These are phyloP conservation scores for Babylonia areolata DNA, from an alignment of 1,140 invertebrate species.

Conservation along the genomic window DNA sequence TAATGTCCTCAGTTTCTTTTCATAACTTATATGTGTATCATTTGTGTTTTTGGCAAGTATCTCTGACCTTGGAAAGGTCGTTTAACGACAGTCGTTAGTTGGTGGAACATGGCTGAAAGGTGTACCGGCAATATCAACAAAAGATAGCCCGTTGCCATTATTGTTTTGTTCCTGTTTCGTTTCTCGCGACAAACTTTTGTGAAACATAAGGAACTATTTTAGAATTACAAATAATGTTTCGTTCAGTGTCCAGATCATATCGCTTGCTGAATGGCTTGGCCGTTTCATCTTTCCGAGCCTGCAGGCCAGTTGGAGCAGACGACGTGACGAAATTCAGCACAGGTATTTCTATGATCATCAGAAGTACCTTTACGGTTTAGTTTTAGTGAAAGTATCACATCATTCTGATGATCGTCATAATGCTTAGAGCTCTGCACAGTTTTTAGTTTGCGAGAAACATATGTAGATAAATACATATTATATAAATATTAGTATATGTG, in stretches of 20 bases:
- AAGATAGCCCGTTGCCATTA: neutral
- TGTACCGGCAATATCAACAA: neutral
- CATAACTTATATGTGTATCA: neutral
- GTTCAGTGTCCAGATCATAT: neutral
- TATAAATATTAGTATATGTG: neutral
- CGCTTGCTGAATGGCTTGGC: neutral
- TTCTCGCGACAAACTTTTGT: neutral
- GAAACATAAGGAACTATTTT: neutral
- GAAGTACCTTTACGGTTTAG: too few species aligned
- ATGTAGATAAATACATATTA: too few species aligned
- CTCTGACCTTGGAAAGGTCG: slow-evolving; percentile 11
- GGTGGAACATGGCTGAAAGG: neutral
- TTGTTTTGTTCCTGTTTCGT: neutral
- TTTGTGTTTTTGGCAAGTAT: neutral
- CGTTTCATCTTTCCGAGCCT: neutral
- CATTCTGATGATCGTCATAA: neutral
- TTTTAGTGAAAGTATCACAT: too few species aligned
- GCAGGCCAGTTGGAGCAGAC: neutral
- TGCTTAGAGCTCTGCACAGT: neutral
- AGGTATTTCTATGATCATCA: slow-evolving; percentile 29
- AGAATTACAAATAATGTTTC: neutral
- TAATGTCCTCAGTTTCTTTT: neutral
- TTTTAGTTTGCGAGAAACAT: too few species aligned
- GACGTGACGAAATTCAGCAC: slow-evolving; percentile 27
- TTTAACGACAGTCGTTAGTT: neutral